These are phyloP conservation scores for Amyelois transitella DNA, from an alignment of 1,140 invertebrate species.

Conservation along the genomic window DNA sequence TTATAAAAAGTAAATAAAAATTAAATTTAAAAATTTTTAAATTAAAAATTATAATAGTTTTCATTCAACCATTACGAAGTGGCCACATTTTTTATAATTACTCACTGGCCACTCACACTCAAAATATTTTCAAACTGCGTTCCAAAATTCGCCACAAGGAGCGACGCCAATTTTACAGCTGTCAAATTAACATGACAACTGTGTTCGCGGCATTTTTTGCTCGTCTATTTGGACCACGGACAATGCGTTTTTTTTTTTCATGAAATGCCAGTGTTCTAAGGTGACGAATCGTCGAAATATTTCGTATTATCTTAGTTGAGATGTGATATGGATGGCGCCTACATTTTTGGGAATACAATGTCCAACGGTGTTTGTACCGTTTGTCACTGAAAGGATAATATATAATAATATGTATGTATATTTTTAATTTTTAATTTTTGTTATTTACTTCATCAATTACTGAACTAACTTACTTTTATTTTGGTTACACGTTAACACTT, in stretches of 20 bases:
- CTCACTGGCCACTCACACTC: background rate
- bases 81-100: too few species aligned
- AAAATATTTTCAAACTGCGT: constrained; percentile 7
- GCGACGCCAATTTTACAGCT: constrained; percentile 14
- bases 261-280: constrained; percentile 6
- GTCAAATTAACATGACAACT: constrained; percentile 19
- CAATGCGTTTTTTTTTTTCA: constrained; percentile 13
- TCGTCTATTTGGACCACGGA: constrained; percentile 5
- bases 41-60: too few species aligned
- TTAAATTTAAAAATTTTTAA: too few species aligned
- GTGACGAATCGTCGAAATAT: constrained; percentile 16
- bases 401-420: background rate
- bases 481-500: too few species aligned
- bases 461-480: too few species aligned
- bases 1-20: too few species aligned
- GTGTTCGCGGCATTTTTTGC: constrained; percentile 11
- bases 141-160: constrained; percentile 12
- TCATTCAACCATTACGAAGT: too few species aligned
- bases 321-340: constrained; percentile 7
- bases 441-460: too few species aligned
- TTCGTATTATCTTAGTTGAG: constrained; percentile 4
- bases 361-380: too few species aligned
- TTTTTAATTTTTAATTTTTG: too few species aligned
- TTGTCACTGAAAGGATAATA: background rate
- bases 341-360: too few species aligned